Evolutionary conservation across 2,113 vertebrate genomes (phyloP).

Genomic region (Pseudois nayaur): DNA sequence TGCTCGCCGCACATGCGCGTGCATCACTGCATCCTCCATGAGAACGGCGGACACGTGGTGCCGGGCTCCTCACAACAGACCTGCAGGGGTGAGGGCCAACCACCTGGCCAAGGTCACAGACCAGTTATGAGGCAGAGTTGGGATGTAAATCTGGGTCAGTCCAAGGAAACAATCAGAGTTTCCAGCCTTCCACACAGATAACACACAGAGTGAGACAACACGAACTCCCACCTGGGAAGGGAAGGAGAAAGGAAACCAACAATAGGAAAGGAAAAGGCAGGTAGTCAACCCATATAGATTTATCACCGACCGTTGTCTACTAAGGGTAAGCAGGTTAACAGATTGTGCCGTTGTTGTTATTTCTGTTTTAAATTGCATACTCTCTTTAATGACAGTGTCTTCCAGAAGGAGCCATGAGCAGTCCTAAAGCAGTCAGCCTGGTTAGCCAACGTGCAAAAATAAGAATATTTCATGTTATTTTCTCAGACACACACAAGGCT

Average conservation of each 20-base stretch:
- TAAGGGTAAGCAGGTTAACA: not conserved
- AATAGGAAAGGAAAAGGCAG: not conserved
- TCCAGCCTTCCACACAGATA: rapidly evolving
- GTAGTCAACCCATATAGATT: rapidly evolving
- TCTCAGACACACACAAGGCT: not conserved
- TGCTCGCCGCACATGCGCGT: not conserved
- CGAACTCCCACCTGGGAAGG: not conserved
- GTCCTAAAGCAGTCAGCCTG: not conserved
- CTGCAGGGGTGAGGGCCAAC: not conserved
- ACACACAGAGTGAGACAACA: not conserved
- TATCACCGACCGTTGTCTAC: not conserved
- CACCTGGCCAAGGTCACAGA: not conserved
- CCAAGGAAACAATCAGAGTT: not conserved
- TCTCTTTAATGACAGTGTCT: not conserved
- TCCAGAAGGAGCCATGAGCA: not conserved
- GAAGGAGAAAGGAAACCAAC: not conserved
- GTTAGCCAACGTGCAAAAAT: not conserved
- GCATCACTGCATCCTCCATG: rapidly evolving
- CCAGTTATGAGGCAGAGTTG: not conserved
- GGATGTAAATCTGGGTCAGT: not conserved
- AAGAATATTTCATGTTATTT: not conserved
- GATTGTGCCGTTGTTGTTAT: not conserved
- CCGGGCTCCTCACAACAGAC: not conserved
- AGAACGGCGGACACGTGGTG: rapidly evolving
- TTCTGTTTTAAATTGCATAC: not conserved